These are phyloP conservation scores for Bombus haemorrhoidalis DNA, from an alignment of 1,140 invertebrate species.

Conservation along the genomic window DNA sequence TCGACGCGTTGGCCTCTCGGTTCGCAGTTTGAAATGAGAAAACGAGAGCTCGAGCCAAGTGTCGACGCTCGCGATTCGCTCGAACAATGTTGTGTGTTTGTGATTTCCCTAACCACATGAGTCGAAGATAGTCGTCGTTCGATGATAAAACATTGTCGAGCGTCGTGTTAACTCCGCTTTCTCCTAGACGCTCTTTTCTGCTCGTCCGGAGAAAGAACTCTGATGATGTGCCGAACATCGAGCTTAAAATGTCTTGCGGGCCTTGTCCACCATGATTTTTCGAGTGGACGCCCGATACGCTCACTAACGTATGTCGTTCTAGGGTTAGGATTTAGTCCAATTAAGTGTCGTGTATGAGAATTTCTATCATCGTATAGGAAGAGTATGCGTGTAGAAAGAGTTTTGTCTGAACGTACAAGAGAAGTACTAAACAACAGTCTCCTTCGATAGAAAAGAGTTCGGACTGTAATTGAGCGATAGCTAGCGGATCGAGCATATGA, in stretches of 20 bases:
- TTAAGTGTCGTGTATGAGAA: conserved; percentile 37
- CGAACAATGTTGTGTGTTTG: conserved; percentile 43
- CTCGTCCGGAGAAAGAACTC: conserved; percentile 16
- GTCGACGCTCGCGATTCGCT: conserved; percentile 39
- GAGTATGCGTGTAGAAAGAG: not conserved
- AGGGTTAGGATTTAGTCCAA: conserved; percentile 42
- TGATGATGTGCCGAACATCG: conserved; percentile 33
- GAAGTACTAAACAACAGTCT: no score
- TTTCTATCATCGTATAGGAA: conserved; percentile 9
- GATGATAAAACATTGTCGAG: no score
- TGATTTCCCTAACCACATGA: conserved; percentile 18
- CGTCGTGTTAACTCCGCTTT: not conserved
- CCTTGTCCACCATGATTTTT: not conserved
- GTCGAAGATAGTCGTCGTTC: not conserved
- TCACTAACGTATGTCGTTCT: conserved; percentile 35
- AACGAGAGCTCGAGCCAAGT: not conserved
- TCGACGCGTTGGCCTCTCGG: conserved; percentile 7
- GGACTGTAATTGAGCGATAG: not conserved
- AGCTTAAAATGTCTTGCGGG: conserved; percentile 45
- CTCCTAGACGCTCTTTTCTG: not conserved
- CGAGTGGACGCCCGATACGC: conserved; percentile 2
- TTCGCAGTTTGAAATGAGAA: not conserved
- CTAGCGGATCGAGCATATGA: not conserved
- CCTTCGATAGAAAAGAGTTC: not conserved
- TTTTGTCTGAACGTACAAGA: not conserved